phyloP scores from a whole-genome alignment of 2,797 vertebrate species.

The Manis crassicaudata region DNA sequence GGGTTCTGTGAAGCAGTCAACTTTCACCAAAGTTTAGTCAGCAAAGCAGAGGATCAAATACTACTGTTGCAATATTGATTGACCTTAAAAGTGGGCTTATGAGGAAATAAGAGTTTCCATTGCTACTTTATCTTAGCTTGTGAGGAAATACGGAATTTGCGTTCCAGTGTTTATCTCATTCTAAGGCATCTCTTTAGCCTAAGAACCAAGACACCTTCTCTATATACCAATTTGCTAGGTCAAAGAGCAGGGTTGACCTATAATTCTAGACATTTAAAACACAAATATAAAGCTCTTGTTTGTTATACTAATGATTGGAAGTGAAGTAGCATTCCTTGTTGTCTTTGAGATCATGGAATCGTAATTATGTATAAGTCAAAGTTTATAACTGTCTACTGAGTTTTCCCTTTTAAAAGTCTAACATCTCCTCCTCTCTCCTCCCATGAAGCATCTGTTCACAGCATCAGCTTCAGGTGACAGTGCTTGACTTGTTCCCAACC shows the following conservation, averaged over 20 bases:
- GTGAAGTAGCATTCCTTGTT: not conserved
- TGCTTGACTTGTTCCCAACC: not conserved
- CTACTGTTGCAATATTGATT: not conserved
- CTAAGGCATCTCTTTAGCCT: not conserved
- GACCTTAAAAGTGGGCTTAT: not conserved
- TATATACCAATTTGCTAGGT: not conserved
- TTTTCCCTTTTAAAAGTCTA: not conserved
- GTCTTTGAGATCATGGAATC: not conserved
- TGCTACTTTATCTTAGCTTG: conserved; percentile 29
- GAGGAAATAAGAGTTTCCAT: conserved; percentile 16
- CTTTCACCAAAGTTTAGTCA: not conserved
- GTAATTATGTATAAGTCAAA: not conserved
- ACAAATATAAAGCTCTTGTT: not conserved
- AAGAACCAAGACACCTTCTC: not conserved
- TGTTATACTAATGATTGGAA: not conserved
- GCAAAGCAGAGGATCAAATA: not conserved
- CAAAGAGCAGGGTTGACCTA: not conserved
- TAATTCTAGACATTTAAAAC: not conserved
- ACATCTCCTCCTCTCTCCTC: not conserved
- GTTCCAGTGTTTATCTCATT: conserved; percentile 18
- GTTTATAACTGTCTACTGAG: not conserved
- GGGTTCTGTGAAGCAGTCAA: not conserved
- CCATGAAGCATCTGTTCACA: not conserved
- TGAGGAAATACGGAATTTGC: not conserved
- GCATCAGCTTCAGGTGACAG: not conserved